Conservation (phyloP, 2,888 invertebrate genomes). For the Drosophila formosana region DNA sequence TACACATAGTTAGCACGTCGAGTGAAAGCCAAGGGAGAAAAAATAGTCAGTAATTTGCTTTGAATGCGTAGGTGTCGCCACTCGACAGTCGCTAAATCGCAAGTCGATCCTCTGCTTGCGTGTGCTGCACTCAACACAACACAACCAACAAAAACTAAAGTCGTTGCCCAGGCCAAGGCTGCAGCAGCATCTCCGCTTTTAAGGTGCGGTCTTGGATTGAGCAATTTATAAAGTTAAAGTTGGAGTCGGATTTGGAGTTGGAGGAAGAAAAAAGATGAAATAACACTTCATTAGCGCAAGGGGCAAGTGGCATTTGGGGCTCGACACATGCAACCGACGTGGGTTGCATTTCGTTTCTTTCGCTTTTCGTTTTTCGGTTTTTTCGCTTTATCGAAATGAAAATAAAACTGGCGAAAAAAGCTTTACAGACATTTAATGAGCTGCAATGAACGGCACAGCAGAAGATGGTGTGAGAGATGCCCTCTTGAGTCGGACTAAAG, state of each 20-base stretch:
- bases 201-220: conserved; percentile 74
- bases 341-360: conserved; percentile 33
- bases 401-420: conserved; percentile 60
- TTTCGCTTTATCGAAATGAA: conserved; percentile 29
- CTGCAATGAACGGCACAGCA: conserved; percentile 18
- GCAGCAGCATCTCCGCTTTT: conserved; percentile 31
- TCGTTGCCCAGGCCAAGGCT: conserved; percentile 20
- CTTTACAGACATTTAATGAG: conserved; percentile 67
- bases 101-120: conserved; percentile 54
- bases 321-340: conserved; percentile 54
- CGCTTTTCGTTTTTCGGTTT: too few relatives aligned
- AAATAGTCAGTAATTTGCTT: conserved; percentile 52
- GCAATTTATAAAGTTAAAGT: conserved; percentile 62
- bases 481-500: conserved; percentile 18
- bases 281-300: conserved; percentile 73
- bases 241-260: background rate
- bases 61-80: conserved; percentile 67
- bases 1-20: conserved; percentile 25
- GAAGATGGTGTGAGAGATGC: conserved; percentile 44
- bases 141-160: conserved; percentile 17
- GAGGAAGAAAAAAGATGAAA: conserved; percentile 58
- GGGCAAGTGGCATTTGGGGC: conserved; percentile 17
- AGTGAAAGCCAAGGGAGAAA: conserved; percentile 14
- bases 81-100: background rate
- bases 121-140: conserved; percentile 62